These are phyloP conservation scores for Dichetophora obliterata DNA, from an alignment of 2,888 invertebrate species.

Conservation along the genomic window DNA sequence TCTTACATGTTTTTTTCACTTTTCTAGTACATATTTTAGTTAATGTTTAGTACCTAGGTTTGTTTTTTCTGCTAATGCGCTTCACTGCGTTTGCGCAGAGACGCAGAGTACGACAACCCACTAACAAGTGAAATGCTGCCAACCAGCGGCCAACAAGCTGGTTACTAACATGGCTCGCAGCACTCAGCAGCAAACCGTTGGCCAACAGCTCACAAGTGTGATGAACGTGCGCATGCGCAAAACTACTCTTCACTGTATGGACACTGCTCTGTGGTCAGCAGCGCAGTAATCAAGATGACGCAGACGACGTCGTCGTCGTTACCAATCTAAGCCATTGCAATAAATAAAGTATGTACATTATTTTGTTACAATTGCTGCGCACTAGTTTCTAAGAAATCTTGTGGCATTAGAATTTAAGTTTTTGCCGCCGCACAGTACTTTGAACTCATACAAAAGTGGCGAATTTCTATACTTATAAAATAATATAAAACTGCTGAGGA, in stretches of 20 bases:
- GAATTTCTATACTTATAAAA: too few species aligned
- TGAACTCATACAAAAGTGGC: too few species aligned
- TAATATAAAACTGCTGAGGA: too few species aligned
- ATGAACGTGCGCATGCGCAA: conserved; percentile 17
- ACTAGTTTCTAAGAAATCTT: conserved; percentile 11
- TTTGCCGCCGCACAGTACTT: too few species aligned
- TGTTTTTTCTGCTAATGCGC: conserved; percentile 21
- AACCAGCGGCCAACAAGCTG: conserved; percentile 5
- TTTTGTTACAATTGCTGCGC: not conserved
- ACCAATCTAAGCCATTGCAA: not conserved
- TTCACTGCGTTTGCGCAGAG: conserved; percentile 18
- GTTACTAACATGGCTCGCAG: not conserved
- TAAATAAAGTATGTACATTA: not conserved
- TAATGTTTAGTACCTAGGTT: not conserved
- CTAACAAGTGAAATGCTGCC: conserved; percentile 36
- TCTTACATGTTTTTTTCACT: conserved; percentile 28
- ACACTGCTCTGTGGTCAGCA: conserved; percentile 22
- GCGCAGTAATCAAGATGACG: not conserved
- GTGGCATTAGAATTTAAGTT: conserved; percentile 27
- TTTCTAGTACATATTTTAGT: conserved; percentile 12
- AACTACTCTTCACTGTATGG: conserved; percentile 1
- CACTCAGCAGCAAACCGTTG: conserved; percentile 21
- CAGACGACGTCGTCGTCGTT: not conserved
- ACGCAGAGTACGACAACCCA: conserved; percentile 36
- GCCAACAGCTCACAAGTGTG: conserved; percentile 17